A percentile compares a stretch with the other conserved stretches of the same genome.
Conservation (phyloP, 2,888 invertebrate genomes). For the Lithophane ornitopus region DNA sequence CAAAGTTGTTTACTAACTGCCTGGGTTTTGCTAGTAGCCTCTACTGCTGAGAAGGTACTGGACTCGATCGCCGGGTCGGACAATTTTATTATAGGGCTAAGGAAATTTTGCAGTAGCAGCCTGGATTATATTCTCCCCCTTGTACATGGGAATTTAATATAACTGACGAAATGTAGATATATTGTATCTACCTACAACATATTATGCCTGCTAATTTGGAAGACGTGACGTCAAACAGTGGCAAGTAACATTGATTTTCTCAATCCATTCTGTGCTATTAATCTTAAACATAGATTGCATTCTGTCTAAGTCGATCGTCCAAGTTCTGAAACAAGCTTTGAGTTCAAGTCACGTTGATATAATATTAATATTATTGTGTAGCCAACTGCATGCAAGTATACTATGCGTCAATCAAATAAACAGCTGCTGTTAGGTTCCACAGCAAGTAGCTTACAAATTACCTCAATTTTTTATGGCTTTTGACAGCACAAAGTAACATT, state of each 20-base stretch:
- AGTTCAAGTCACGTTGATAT: background rate
- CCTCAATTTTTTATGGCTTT: background rate
- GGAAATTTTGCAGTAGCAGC: too few relatives aligned
- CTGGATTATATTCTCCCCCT: background rate
- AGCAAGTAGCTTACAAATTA: background rate
- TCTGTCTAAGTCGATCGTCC: background rate
- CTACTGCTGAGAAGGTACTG: too few relatives aligned
- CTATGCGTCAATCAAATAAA: background rate
- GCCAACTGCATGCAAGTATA: background rate
- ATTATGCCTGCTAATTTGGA: background rate
- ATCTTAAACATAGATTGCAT: background rate
- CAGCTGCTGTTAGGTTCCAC: background rate
- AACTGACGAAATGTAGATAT: background rate
- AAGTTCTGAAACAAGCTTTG: background rate
- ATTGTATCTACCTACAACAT: background rate
- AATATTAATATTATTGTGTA: background rate
- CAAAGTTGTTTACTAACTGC: conserved; percentile 28
- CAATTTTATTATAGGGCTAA: too few relatives aligned
- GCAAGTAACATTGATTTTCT: background rate
- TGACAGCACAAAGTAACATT: conserved; percentile 2
- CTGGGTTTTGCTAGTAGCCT: background rate
- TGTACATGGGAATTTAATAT: background rate
- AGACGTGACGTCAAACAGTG: background rate
- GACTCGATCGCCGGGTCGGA: too few relatives aligned
- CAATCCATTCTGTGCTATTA: background rate